Conservation (phyloP, 1,140 invertebrate genomes). For the Metaphire vulgaris region DNA sequence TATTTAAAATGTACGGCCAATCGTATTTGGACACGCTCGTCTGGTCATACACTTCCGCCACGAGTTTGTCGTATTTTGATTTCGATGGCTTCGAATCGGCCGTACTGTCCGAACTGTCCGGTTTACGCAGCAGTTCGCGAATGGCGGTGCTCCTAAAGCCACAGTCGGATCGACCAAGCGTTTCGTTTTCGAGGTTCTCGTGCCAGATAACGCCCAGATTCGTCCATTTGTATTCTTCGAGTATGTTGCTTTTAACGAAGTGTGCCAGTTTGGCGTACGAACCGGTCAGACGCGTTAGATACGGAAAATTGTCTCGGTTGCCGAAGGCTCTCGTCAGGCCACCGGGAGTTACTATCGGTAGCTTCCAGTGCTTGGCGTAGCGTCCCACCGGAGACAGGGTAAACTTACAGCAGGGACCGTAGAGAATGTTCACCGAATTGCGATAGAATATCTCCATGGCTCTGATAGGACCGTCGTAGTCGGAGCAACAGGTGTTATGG, state of each 20-base stretch:
- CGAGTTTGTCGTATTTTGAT: no score
- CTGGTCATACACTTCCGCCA: no score
- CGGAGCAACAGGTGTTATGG: slow-evolving; percentile 40
- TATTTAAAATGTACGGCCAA: no score
- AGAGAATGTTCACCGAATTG: not conserved
- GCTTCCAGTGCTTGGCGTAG: slow-evolving; percentile 76
- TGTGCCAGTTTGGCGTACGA: not conserved
- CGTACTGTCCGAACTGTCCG: no score
- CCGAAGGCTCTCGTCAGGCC: slow-evolving; percentile 71
- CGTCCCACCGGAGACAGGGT: slow-evolving; percentile 80
- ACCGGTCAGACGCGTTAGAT: not conserved
- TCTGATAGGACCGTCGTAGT: slow-evolving; percentile 43
- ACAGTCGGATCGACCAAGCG: no score
- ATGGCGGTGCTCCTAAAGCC: no score
- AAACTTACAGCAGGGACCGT: slow-evolving; percentile 81
- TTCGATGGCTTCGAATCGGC: no score
- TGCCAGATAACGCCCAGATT: not conserved
- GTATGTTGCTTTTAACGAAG: not conserved
- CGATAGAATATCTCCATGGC: slow-evolving; percentile 45
- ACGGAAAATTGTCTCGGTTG: not conserved
- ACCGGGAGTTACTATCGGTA: slow-evolving; percentile 77
- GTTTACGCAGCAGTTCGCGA: no score
- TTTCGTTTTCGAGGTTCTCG: not conserved
- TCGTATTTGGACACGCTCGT: no score
- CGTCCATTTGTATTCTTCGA: not conserved